Percentiles rank a stretch among this genome's conserved stretches.
Evolutionary conservation across 2,888 invertebrate species (phyloP).

Genomic region (Biston betularia): DNA sequence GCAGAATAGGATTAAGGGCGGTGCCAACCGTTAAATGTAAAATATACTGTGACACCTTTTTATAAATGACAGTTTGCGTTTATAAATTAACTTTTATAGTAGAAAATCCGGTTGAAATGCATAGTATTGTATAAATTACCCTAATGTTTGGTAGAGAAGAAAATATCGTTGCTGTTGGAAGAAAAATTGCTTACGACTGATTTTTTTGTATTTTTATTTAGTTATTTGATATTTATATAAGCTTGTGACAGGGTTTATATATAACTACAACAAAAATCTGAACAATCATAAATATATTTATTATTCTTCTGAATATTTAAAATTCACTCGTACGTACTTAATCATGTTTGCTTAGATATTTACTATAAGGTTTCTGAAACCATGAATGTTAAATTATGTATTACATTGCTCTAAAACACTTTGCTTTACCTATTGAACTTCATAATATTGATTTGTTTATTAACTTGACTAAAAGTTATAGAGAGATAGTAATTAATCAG

Average conservation of each 20-base stretch:
- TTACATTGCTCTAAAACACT: too few relatives aligned
- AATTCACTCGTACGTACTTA: too few relatives aligned
- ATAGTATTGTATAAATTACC: conserved; percentile 32
- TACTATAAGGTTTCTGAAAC: too few relatives aligned
- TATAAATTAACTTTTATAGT: conserved; percentile 36
- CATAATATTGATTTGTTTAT: too few relatives aligned
- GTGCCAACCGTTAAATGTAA: conserved; percentile 38
- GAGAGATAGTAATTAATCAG: too few relatives aligned
- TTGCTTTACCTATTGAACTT: too few relatives aligned
- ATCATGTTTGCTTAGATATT: too few relatives aligned
- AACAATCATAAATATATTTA: too few relatives aligned
- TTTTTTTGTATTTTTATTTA: conserved; percentile 5
- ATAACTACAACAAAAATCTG: too few relatives aligned
- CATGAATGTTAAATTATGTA: too few relatives aligned
- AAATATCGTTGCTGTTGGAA: conserved; percentile 12
- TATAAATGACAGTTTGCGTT: conserved; percentile 28
- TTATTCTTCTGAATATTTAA: too few relatives aligned
- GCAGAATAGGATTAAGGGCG: conserved; percentile 40
- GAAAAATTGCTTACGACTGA: conserved; percentile 3
- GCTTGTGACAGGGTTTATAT: not conserved
- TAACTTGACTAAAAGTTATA: too few relatives aligned
- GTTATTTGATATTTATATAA: conserved; percentile 16
- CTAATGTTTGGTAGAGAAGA: conserved; percentile 1
- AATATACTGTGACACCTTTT: conserved; percentile 43
- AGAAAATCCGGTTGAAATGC: conserved; percentile 35